phyloP scores from a whole-genome alignment of 2,888 invertebrate species.

The Molorchus minor region DNA sequence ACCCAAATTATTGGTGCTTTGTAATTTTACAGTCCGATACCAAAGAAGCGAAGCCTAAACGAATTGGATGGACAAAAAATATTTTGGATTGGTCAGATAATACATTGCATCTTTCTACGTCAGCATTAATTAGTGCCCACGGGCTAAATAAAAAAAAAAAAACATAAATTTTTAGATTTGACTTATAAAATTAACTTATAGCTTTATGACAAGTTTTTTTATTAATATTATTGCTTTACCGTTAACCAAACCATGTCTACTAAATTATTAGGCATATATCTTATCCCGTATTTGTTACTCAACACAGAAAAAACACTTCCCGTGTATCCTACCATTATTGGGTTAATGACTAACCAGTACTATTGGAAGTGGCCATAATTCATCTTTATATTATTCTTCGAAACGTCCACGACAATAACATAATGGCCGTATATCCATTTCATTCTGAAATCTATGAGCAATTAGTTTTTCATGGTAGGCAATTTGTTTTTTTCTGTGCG shows the following conservation, averaged over 20 bases:
- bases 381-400: constrained; percentile 15
- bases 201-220: constrained; percentile 30
- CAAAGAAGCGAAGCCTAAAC: too few species aligned
- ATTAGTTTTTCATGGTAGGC: constrained; percentile 11
- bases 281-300: neutral
- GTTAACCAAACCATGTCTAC: constrained; percentile 9
- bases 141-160: too few species aligned
- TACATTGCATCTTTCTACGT: too few species aligned
- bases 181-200: too few species aligned
- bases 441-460: constrained; percentile 15
- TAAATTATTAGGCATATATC: neutral
- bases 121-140: too few species aligned
- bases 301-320: constrained; percentile 4
- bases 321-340: constrained; percentile 25
- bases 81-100: too few species aligned
- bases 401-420: neutral
- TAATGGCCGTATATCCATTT: constrained; percentile 8
- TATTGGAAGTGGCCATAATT: constrained; percentile 16
- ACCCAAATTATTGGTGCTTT: too few species aligned
- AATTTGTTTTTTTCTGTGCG: neutral
- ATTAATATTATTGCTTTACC: constrained; percentile 30
- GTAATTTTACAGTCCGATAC: too few species aligned
- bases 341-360: constrained; percentile 21
- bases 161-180: too few species aligned
- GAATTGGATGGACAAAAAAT: too few species aligned